Percentiles rank a stretch among this genome's conserved stretches.
These are phyloP conservation scores for Gallinago stenura DNA, from an alignment of 2,797 vertebrate species.

Conservation along the genomic window DNA sequence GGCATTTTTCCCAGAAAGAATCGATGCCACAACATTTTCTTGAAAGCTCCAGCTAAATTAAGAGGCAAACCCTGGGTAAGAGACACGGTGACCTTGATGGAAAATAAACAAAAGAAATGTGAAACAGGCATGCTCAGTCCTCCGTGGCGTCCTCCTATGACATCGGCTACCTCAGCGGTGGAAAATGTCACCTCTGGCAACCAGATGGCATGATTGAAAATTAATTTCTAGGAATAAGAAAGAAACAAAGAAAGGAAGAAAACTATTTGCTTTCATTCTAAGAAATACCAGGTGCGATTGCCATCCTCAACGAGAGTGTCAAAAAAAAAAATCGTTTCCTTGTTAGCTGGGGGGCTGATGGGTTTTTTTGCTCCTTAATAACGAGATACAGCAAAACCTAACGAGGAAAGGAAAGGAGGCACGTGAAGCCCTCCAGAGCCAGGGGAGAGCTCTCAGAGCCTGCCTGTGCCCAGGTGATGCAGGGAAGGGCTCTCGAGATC, in stretches of 20 bases:
- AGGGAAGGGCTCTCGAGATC: background rate
- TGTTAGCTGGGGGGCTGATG: background rate
- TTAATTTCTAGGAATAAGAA: constrained; percentile 29
- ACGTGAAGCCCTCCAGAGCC: rapidly evolving
- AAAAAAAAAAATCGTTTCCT: background rate
- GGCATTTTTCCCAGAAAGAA: background rate
- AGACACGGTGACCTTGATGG: background rate
- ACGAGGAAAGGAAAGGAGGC: rapidly evolving
- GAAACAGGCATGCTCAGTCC: background rate
- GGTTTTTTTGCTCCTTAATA: background rate
- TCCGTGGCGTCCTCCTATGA: background rate
- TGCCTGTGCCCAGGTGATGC: rapidly evolving
- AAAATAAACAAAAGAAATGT: background rate
- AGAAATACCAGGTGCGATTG: background rate
- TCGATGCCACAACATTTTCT: background rate
- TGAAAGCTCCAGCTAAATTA: background rate
- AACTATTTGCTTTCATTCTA: background rate
- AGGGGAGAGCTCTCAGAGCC: background rate
- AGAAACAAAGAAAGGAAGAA: background rate
- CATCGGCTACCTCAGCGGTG: background rate
- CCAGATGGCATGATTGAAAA: background rate
- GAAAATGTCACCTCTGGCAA: constrained; percentile 27
- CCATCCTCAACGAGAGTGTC: rapidly evolving
- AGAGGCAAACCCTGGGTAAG: background rate
- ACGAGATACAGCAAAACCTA: rapidly evolving